These are phyloP conservation scores for Camponotus fellah DNA, from an alignment of 2,888 invertebrate species.

Conservation along the genomic window DNA sequence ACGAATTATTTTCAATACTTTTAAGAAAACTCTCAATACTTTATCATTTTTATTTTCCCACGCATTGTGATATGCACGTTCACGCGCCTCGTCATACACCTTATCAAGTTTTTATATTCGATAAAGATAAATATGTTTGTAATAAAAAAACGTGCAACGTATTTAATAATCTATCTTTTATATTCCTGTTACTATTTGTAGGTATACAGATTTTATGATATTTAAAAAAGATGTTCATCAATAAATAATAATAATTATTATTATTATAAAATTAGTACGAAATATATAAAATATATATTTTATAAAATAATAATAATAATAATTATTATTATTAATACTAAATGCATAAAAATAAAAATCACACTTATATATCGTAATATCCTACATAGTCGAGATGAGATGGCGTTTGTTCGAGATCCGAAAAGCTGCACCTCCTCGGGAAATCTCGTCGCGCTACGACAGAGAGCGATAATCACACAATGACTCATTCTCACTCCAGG, in stretches of 20 bases:
- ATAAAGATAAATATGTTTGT: slow-evolving; percentile 31
- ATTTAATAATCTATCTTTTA: neutral
- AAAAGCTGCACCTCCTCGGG: slow-evolving; percentile 47
- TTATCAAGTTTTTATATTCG: slow-evolving; percentile 32
- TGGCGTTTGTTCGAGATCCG: slow-evolving; percentile 19
- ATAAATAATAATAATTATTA: neutral
- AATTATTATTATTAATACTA: neutral
- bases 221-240: neutral
- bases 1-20: neutral
- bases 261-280: neutral
- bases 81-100: slow-evolving; percentile 15
- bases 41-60: slow-evolving; percentile 7
- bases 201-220: neutral
- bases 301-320: neutral
- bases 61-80: slow-evolving; percentile 19
- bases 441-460: slow-evolving; percentile 54
- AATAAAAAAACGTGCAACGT: slow-evolving; percentile 4
- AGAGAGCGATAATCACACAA: slow-evolving; percentile 72
- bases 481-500: slow-evolving; percentile 79
- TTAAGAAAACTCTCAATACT: neutral
- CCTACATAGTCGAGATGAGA: neutral
- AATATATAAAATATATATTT: neutral
- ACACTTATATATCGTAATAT: neutral
- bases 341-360: neutral
- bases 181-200: neutral